Percentiles rank a stretch among this genome's conserved stretches.
phyloP scores from a whole-genome alignment of 2,797 vertebrate species.

The Kryptopterus vitreolus region DNA sequence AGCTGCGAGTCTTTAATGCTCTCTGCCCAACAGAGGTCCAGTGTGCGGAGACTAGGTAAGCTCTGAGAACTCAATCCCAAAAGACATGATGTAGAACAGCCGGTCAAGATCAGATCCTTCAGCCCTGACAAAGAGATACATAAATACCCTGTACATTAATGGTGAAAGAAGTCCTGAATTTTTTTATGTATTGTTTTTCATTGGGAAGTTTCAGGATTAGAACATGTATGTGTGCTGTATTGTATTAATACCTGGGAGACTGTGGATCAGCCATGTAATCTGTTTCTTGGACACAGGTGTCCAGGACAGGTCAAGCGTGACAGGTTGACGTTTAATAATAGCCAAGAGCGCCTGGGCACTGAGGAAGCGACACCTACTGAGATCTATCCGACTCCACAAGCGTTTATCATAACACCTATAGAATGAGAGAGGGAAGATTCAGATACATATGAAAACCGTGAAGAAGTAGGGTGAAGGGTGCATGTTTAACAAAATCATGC shows the following conservation, averaged over 20 bases:
- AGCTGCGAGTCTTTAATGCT: conserved; percentile 91
- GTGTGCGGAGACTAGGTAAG: conserved; percentile 87
- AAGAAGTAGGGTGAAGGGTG: no score
- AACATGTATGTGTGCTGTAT: neutral
- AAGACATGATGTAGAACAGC: conserved; percentile 90
- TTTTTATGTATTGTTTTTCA: neutral
- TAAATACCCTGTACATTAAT: neutral
- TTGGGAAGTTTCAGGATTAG: neutral
- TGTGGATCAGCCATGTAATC: conserved; percentile 90
- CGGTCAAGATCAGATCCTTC: conserved; percentile 88
- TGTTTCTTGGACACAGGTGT: conserved; percentile 95
- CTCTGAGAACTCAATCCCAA: conserved; percentile 88
- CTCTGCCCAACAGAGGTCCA: conserved; percentile 97
- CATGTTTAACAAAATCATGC: no score
- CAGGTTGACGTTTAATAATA: conserved; percentile 90
- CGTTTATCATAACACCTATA: conserved; percentile 95
- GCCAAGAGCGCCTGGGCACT: conserved; percentile 89
- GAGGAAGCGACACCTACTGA: conserved; percentile 91
- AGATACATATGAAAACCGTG: no score
- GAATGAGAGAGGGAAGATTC: neutral
- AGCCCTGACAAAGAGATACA: conserved; percentile 73
- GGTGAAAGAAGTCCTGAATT: no score
- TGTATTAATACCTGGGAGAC: conserved; percentile 76
- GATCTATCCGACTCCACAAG: conserved; percentile 91
- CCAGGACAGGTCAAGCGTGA: conserved; percentile 94